phyloP scores from a whole-genome alignment of 2,797 vertebrate species.

The Alosa sapidissima region DNA sequence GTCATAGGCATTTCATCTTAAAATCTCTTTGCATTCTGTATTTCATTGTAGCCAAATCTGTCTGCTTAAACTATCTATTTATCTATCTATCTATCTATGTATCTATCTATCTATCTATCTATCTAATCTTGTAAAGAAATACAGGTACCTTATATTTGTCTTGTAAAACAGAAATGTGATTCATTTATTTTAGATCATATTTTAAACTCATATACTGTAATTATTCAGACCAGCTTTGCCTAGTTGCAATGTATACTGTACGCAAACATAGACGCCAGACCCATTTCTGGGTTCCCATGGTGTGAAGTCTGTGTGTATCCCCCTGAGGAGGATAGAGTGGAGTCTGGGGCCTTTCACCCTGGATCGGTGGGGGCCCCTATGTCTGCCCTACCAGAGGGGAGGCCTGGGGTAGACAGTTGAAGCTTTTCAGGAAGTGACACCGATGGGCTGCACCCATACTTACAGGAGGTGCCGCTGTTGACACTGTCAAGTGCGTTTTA shows the following conservation, averaged over 20 bases:
- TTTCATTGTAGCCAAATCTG: not conserved
- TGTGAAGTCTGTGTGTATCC: not conserved
- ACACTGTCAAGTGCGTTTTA: conserved; percentile 30
- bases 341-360: not conserved
- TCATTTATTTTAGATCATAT: no score
- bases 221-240: not conserved
- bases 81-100: no score
- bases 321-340: not conserved
- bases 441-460: not conserved
- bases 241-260: not conserved
- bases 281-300: not conserved
- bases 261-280: not conserved
- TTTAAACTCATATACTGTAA: not conserved
- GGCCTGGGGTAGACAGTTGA: not conserved
- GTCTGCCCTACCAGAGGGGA: not conserved
- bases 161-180: not conserved
- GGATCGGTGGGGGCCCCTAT: not conserved
- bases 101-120: no score
- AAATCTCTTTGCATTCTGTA: not conserved
- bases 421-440: conserved; percentile 6
- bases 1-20: not conserved
- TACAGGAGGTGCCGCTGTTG: not conserved
- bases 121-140: not conserved
- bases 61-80: no score
- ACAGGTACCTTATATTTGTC: not conserved